Percentiles rank a stretch among this genome's conserved stretches.
phyloP scores from a whole-genome alignment of 2,888 invertebrate species.

The Tipula helvola region DNA sequence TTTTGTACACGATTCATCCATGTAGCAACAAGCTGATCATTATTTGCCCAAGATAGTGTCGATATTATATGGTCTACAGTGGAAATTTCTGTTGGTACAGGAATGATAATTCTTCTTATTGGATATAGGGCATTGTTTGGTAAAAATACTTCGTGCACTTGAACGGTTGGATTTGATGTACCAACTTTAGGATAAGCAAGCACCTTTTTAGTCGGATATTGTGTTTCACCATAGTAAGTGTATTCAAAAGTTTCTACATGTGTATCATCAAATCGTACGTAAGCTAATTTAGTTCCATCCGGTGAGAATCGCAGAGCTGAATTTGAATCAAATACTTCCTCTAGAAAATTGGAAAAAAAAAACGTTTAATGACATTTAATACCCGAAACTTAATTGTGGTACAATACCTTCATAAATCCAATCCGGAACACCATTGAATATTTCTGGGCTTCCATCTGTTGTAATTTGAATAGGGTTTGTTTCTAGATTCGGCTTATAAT shows the following conservation, averaged over 20 bases:
- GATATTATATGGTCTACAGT: conserved; percentile 39
- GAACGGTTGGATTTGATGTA: conserved; percentile 52
- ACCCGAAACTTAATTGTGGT: too few relatives aligned
- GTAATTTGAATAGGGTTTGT: conserved; percentile 46
- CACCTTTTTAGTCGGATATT: conserved; percentile 62
- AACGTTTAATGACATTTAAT: too few relatives aligned
- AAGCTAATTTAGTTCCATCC: conserved; percentile 65
- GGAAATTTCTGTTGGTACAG: conserved; percentile 27
- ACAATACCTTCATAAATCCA: conserved; percentile 85
- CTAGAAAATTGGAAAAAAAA: conserved; percentile 34
- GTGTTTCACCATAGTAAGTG: conserved; percentile 69
- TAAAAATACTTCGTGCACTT: conserved; percentile 46
- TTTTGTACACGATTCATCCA: conserved; percentile 91
- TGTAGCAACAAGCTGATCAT: conserved; percentile 54
- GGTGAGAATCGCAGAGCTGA: conserved; percentile 85
- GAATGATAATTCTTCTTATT: conserved; percentile 24
- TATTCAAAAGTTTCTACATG: conserved; percentile 60
- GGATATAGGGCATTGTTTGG: conserved; percentile 24
- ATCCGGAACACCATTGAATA: conserved; percentile 81
- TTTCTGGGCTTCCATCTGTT: conserved; percentile 44
- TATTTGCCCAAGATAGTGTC: conserved; percentile 63
- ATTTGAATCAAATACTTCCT: conserved; percentile 77
- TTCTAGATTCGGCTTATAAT: conserved; percentile 45
- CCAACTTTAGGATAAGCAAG: conserved; percentile 74
- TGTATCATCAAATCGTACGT: conserved; percentile 66